Evolutionary conservation across 2,797 vertebrate species (phyloP), one percentile per base, ranked within the genome.

Genomic region (Liparis tanakae): DNA sequence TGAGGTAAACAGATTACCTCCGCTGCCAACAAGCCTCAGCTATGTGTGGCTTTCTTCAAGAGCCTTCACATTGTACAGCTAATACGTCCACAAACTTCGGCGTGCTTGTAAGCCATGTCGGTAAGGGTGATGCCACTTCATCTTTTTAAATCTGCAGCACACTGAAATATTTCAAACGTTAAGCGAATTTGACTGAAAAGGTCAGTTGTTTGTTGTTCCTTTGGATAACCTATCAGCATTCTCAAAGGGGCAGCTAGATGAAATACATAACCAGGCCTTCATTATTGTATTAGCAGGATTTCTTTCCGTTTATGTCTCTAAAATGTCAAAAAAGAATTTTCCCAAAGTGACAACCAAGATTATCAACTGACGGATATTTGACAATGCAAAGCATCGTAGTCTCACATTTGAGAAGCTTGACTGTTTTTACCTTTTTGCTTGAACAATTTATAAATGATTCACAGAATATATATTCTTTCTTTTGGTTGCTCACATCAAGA

Each of bases 1-100:
- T 75, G 73, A 74, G 61, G 76, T 70, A 82, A 85, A 85, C 70
- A 72, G 74, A 84, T 77, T 73, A 76, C 20, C 39, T 75, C 58
- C 13, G 50, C 63, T 55, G 59, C 75, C 76, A 58, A 60, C 51
- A 36, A 71, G 71, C 60, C 69, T 86, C 72, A 67, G 77, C 65
- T 79, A 81, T 64, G 57, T 41, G 37, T 3, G 68, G 74, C 78
- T 70, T 33, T 72, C 34, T 43, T 44, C 25, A 43, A 62, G 43
- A 69, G 80, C 58, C 30, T 63, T 74, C 46, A 56, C 8, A 60
- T 72, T 76, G 70, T 64, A 69, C 4, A 46, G 54, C 55, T 77
- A 72, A 80, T 72, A 83, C 76, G 71, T 70, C 58, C 14, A 63
- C 67, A 63, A 63, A 65, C 74, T 7, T 54, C 58, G 54, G 51